These are phyloP conservation scores for Meloidogyne hapla DNA, from an alignment of 1,140 invertebrate species.

Conservation along the genomic window DNA sequence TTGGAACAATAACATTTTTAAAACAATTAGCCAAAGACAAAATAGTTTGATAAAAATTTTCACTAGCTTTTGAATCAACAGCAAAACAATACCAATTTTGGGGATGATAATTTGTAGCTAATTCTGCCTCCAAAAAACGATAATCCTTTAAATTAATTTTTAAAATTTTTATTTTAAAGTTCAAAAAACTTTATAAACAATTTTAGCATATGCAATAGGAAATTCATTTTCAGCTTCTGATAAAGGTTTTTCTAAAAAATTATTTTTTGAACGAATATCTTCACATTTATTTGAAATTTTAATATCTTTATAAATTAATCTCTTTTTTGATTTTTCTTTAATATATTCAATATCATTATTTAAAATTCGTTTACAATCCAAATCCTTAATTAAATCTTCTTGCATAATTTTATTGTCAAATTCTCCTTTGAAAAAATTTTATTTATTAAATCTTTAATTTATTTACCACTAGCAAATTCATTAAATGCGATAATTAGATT, in stretches of 20 bases:
- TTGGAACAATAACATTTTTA: slow-evolving; percentile 32
- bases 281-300: slow-evolving; percentile 22
- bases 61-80: slow-evolving; percentile 33
- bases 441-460: too few species aligned
- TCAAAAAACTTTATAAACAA: slow-evolving; percentile 9
- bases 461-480: too few species aligned
- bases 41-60: slow-evolving; percentile 34
- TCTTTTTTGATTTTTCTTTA: background rate
- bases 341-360: slow-evolving; percentile 12
- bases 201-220: background rate
- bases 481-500: too few species aligned
- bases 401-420: too few species aligned
- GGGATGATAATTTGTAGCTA: slow-evolving; percentile 35
- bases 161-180: background rate
- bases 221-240: background rate
- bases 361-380: background rate
- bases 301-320: slow-evolving; percentile 15
- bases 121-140: slow-evolving; percentile 39
- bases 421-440: too few species aligned
- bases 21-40: slow-evolving; percentile 35
- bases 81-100: slow-evolving; percentile 48
- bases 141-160: slow-evolving; percentile 35
- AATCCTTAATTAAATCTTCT: too few species aligned
- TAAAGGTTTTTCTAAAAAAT: background rate
- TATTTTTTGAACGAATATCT: slow-evolving; percentile 5